These are phyloP conservation scores for Cacoxenus indagator DNA, from an alignment of 2,888 invertebrate genomes.

Conservation along the genomic window DNA sequence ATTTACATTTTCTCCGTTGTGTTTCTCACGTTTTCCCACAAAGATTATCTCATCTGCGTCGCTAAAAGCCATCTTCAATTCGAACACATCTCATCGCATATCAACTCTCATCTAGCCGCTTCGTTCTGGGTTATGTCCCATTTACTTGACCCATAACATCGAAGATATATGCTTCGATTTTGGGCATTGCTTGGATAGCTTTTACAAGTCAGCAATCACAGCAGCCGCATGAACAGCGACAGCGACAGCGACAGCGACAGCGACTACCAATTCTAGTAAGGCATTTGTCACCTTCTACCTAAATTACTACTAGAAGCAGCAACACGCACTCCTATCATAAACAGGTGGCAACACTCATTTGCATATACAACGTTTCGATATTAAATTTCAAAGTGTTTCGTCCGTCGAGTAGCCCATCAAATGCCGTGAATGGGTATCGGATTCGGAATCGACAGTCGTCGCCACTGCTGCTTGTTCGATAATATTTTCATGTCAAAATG, in stretches of 20 bases:
- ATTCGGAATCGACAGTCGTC: not conserved
- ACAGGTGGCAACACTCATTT: slow-evolving; percentile 66
- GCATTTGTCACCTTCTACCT: not conserved
- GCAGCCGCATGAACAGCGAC: slow-evolving; percentile 21
- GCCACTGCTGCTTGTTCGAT: not conserved
- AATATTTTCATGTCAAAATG: slow-evolving; percentile 13
- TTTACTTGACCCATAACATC: slow-evolving; percentile 14
- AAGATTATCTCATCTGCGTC: slow-evolving; percentile 45
- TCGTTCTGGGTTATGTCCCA: not conserved
- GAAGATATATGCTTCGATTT: slow-evolving; percentile 48
- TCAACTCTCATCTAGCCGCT: no score
- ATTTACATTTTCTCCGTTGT: slow-evolving; percentile 51
- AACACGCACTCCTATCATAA: slow-evolving; percentile 38
- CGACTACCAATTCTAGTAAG: not conserved
- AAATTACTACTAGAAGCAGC: no score
- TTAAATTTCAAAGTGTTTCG: slow-evolving; percentile 57
- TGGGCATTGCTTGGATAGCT: slow-evolving; percentile 6
- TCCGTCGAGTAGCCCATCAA: not conserved
- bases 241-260: slow-evolving; percentile 21
- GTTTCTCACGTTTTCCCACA: slow-evolving; percentile 61
- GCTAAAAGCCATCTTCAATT: slow-evolving; percentile 2
- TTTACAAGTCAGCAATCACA: not conserved
- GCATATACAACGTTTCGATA: slow-evolving; percentile 61
- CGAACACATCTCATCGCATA: not conserved
- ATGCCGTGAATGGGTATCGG: no score